Evolutionary conservation across 2,797 vertebrate species (phyloP).

Genomic region (Syngnathus rostellatus): DNA sequence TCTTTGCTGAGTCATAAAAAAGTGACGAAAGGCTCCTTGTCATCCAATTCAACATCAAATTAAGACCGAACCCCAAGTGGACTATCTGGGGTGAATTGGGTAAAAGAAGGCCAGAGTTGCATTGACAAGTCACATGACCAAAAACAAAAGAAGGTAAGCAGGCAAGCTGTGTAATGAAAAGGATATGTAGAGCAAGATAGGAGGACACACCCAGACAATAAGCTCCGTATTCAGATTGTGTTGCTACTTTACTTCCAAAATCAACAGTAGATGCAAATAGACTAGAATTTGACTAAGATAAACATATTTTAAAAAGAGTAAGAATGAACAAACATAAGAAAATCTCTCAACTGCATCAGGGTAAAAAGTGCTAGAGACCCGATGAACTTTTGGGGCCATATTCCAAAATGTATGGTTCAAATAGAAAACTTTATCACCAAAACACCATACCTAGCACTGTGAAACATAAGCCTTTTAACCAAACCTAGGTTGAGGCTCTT

Average conservation of each 20-base stretch:
- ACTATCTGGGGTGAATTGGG: constrained; percentile 36
- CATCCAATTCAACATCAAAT: constrained; percentile 61
- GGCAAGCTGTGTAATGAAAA: not conserved
- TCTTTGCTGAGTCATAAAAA: constrained; percentile 65
- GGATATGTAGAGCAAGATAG: not conserved
- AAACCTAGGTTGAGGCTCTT: too few species aligned
- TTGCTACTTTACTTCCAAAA: too few species aligned
- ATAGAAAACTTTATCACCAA: too few species aligned
- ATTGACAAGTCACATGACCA: constrained; percentile 19
- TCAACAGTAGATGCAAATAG: too few species aligned
- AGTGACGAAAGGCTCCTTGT: constrained; percentile 47
- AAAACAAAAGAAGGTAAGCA: not conserved
- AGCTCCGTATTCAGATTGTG: too few species aligned
- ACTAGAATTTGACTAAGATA: too few species aligned
- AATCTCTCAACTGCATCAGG: too few species aligned
- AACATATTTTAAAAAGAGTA: too few species aligned
- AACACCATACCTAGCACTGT: not conserved
- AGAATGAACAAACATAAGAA: too few species aligned
- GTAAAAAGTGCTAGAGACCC: too few species aligned
- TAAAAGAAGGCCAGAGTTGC: constrained; percentile 28
- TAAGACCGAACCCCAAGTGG: constrained; percentile 47
- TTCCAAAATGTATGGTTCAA: too few species aligned
- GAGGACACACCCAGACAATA: constrained; percentile 7
- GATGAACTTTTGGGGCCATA: too few species aligned
- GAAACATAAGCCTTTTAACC: not conserved